phyloP scores from a whole-genome alignment of 2,113 vertebrate genomes.

The Theristicus caerulescens region DNA sequence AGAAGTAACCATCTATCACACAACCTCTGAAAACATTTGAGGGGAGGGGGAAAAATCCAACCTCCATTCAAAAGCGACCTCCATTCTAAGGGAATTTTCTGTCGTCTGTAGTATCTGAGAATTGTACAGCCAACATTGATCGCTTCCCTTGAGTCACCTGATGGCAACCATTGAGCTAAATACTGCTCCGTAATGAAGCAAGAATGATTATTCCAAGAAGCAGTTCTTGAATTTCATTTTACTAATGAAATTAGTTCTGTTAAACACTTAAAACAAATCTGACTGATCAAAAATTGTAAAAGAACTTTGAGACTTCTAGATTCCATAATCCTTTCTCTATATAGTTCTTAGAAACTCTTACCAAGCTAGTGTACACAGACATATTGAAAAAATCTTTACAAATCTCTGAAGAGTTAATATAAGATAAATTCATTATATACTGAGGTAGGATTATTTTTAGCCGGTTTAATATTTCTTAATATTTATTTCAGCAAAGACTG shows the following conservation, averaged over 20 bases:
- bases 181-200: background rate
- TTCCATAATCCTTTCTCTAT: background rate
- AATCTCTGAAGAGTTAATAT: background rate
- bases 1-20: background rate
- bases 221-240: background rate
- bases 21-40: background rate
- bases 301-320: background rate
- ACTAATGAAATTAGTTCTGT: background rate
- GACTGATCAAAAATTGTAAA: background rate
- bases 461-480: background rate
- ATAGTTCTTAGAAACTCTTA: background rate
- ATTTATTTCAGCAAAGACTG: background rate
- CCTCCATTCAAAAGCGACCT: background rate
- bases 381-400: background rate
- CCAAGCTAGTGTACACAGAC: background rate
- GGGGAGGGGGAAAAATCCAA: background rate
- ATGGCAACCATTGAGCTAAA: background rate
- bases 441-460: background rate
- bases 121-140: background rate
- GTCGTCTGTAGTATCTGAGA: background rate
- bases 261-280: background rate
- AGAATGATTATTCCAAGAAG: background rate
- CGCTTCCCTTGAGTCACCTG: background rate
- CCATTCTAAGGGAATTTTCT: background rate
- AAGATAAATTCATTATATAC: background rate